Evolutionary conservation across 2,797 vertebrate genomes (phyloP), one percentile per base, ranked within the genome.

Genomic region (Apodemus agrarius): DNA sequence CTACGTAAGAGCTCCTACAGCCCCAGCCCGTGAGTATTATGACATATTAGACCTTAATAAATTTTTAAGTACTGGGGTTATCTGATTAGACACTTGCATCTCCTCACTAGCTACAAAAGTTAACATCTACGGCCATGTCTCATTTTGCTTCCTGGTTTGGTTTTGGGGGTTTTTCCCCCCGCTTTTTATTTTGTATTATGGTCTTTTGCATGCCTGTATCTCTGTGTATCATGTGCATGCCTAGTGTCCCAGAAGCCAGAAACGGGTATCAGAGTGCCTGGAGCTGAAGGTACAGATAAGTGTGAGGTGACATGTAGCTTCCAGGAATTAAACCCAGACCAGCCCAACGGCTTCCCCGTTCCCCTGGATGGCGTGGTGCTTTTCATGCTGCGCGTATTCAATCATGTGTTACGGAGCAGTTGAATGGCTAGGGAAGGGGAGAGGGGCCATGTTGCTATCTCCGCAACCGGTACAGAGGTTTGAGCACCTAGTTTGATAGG

Each of bases 21-120:
- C 61, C 69, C 17, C 46, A 37, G 40, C 7, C 89, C 43, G 26
- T 22, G 65, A 90, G 49, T 90, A 92, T 63, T n/a, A 78, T 57
- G 37, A 82, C 9, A 26, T 87, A 83, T 72, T 82, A 14, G 14
- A 82, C 61, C 82, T 93, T 79, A 96, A 61, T 40, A 92, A 95
- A 89, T 37, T 22, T 86, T 22, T 63, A 93, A 52, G 34, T 83
- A 6, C 89, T 40, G 11, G 81, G 34, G 4, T 34, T 75, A 49
- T 52, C 54, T 46, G 49, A 52, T 67, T 63, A 74, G 63, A 19
- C 14, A 26, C 26, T 74, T 16, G 8, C 29, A 34, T 2, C 46
- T 83, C 54, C 37, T 88, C 46, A 75, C 31, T 40, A 52, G 82
- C 94, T 43, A 40, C 0, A 14, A 65, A 52, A 6, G 37, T n/a